Percentiles rank a stretch among this genome's conserved stretches.
Conservation (phyloP, 1,140 invertebrate genomes). For the Lineus longissimus region DNA sequence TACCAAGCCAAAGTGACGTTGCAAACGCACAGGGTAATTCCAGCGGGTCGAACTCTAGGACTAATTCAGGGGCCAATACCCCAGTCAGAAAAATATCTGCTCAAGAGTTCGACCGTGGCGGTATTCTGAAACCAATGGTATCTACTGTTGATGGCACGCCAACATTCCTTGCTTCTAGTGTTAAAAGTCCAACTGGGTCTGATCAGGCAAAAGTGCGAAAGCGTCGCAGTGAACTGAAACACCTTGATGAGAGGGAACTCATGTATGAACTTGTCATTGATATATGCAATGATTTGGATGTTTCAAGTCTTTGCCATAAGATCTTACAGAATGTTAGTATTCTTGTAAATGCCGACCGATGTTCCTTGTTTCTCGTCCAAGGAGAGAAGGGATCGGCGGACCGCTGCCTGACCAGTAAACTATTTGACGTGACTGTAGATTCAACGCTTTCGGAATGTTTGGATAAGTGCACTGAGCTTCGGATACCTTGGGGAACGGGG, state of each 20-base stretch:
- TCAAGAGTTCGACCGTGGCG: conserved; percentile 89
- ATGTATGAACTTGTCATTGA: conserved; percentile 96
- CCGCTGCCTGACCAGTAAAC: conserved; percentile 77
- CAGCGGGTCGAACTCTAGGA: conserved; percentile 37
- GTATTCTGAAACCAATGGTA: conserved; percentile 83
- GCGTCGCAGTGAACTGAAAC: conserved; percentile 72
- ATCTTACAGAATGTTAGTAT: conserved; percentile 93
- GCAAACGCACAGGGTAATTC: conserved; percentile 25
- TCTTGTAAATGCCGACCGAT: conserved; percentile 84
- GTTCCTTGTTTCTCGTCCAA: conserved; percentile 88
- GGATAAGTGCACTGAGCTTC: conserved; percentile 86
- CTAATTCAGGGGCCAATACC: conserved; percentile 55
- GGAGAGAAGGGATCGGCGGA: conserved; percentile 50
- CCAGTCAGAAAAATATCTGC: conserved; percentile 93
- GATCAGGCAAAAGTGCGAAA: conserved; percentile 27
- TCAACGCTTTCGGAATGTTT: conserved; percentile 75
- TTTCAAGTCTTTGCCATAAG: conserved; percentile 89
- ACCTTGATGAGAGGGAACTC: conserved; percentile 87
- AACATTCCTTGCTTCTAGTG: conserved; percentile 66
- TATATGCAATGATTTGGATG: conserved; percentile 92
- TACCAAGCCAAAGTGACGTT: conserved; percentile 28
- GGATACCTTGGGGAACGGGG: conserved; percentile 75
- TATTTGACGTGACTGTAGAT: conserved; percentile 75
- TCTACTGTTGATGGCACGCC: conserved; percentile 82
- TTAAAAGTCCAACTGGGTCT: conserved; percentile 24